Evolutionary conservation across 2,797 vertebrate genomes (phyloP).

Genomic region (Typhlichthys eigenmanni): DNA sequence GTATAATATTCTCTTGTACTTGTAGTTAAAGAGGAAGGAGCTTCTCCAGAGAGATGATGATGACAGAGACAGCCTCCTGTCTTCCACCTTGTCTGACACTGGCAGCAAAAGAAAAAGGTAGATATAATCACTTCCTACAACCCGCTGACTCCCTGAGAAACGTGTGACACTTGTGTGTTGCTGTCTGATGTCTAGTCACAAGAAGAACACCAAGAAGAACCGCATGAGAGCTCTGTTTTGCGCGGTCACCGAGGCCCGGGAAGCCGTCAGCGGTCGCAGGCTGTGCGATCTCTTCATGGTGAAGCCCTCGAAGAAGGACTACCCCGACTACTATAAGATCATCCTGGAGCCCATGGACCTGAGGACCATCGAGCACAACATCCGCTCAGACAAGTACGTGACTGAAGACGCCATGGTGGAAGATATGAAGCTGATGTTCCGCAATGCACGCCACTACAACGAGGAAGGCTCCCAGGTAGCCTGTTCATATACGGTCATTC

Average conservation of each 20-base stretch:
- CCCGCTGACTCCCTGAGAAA: not conserved
- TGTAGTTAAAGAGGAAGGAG: conserved; percentile 93
- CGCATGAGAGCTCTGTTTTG: conserved; percentile 92
- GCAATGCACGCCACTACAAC: conserved; percentile 96
- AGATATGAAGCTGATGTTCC: conserved; percentile 97
- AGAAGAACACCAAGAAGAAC: conserved; percentile 95
- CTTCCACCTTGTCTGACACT: conserved; percentile 91
- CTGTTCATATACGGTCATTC: not conserved
- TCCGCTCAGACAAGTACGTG: conserved; percentile 91
- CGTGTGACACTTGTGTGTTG: conserved; percentile 1
- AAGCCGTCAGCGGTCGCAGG: conserved; percentile 84
- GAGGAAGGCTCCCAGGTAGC: conserved; percentile 95
- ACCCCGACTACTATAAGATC: conserved; percentile 98
- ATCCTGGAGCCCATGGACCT: conserved; percentile 98
- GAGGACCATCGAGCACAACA: conserved; percentile 94
- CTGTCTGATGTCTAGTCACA: conserved; percentile 74
- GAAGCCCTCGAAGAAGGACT: conserved; percentile 98
- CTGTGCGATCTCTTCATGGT: conserved; percentile 97
- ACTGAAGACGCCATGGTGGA: conserved; percentile 92
- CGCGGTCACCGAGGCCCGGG: conserved; percentile 88
- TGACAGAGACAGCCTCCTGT: conserved; percentile 96
- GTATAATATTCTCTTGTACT: conserved; percentile 20
- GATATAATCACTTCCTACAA: not conserved
- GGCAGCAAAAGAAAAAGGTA: conserved; percentile 97
- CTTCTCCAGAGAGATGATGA: conserved; percentile 92